Evolutionary conservation across 1,140 invertebrate species (phyloP).

Genomic region (Scylla paramamosain): DNA sequence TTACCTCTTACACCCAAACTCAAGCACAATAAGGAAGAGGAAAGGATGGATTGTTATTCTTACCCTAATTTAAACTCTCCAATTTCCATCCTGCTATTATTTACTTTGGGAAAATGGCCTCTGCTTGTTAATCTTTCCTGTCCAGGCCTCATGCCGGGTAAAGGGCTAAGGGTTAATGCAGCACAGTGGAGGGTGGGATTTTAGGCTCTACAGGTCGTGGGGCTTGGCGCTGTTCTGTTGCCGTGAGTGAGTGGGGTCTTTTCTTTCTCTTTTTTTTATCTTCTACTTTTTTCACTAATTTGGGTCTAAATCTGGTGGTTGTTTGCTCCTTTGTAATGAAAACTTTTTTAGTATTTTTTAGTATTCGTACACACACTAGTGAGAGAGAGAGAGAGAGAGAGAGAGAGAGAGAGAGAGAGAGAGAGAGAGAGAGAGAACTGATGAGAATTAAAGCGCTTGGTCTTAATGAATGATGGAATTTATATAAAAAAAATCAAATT

Average conservation of each 20-base stretch:
- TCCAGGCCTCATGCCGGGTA: background rate
- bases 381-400: background rate
- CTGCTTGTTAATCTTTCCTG: background rate
- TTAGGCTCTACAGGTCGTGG: background rate
- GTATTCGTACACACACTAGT: background rate
- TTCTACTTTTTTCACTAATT: background rate
- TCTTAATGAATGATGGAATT: background rate
- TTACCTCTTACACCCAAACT: background rate
- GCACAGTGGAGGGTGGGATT: background rate
- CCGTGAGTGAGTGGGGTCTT: background rate
- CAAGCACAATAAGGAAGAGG: background rate
- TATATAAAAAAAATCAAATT: background rate
- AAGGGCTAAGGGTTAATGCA: background rate
- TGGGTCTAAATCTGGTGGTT: background rate
- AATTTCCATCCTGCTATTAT: background rate
- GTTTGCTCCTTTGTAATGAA: background rate
- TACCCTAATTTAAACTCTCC: background rate
- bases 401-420: background rate
- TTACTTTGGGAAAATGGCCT: background rate
- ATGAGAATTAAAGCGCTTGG: background rate
- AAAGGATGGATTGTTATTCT: background rate
- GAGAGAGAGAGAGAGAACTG: background rate
- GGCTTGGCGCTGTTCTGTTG: background rate
- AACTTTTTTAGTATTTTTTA: background rate
- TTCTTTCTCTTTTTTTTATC: background rate